Evolutionary conservation across 2,888 invertebrate genomes (phyloP).

Genomic region (Eilema depressum): DNA sequence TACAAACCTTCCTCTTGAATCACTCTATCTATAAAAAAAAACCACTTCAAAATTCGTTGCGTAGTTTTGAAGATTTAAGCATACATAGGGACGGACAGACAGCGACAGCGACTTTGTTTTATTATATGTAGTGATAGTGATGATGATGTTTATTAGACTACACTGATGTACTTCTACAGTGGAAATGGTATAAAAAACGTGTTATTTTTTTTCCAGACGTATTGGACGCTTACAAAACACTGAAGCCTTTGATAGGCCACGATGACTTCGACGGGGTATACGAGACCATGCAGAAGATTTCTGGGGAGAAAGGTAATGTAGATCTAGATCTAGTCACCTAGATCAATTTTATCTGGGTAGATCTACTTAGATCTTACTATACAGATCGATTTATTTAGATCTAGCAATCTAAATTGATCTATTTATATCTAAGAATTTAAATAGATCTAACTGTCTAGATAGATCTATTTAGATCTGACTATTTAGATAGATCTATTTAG

Average conservation of each 20-base stretch:
- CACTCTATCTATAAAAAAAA: no score
- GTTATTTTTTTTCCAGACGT: slow-evolving; percentile 54
- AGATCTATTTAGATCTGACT: neutral
- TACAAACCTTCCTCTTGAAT: no score
- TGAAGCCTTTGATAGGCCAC: slow-evolving; percentile 61
- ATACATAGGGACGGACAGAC: no score
- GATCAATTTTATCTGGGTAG: no score
- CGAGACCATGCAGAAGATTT: slow-evolving; percentile 63
- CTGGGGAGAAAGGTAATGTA: slow-evolving; percentile 61
- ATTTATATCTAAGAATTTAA: neutral
- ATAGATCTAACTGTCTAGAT: neutral
- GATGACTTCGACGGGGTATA: slow-evolving; percentile 65
- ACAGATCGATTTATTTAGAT: neutral
- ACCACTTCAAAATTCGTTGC: no score
- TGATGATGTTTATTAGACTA: no score
- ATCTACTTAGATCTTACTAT: neutral
- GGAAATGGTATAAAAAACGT: neutral
- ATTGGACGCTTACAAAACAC: slow-evolving; percentile 53
- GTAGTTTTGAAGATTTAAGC: no score
- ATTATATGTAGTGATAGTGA: no score
- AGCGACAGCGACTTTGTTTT: no score
- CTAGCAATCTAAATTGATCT: neutral
- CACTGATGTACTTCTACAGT: neutral
- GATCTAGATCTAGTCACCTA: no score
- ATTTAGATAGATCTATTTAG: neutral